phyloP scores from a whole-genome alignment of 2,113 vertebrate genomes.

The Istiophorus platypterus region DNA sequence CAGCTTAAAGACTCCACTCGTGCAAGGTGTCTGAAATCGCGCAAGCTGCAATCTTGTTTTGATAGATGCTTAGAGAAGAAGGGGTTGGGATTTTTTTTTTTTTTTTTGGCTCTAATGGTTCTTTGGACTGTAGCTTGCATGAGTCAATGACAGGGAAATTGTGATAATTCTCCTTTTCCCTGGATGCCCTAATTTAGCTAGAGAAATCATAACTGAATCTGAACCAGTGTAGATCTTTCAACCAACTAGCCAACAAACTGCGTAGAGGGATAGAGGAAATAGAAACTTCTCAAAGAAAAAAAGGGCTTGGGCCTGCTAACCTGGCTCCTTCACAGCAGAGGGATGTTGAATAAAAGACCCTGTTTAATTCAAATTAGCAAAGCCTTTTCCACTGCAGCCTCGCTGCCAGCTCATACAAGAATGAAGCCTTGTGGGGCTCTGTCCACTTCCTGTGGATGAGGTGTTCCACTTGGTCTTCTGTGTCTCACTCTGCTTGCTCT shows the following conservation, averaged over 20 bases:
- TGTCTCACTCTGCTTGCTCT: slow-evolving; percentile 3
- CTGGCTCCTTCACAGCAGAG: slow-evolving; percentile 53
- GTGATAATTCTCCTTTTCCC: slow-evolving; percentile 41
- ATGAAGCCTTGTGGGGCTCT: slow-evolving; percentile 65
- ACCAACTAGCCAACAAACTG: slow-evolving; percentile 13
- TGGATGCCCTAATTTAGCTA: slow-evolving; percentile 5
- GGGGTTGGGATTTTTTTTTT: too few species aligned
- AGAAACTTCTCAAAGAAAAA: slow-evolving; percentile 30
- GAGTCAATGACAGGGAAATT: slow-evolving; percentile 19
- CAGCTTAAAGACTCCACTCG: slow-evolving; percentile 67
- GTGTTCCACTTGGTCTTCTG: slow-evolving; percentile 52
- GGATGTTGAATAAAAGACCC: slow-evolving; percentile 67
- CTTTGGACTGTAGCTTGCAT: neutral
- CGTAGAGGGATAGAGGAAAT: slow-evolving; percentile 32
- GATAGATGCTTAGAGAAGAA: slow-evolving; percentile 48
- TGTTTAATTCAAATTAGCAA: slow-evolving; percentile 71
- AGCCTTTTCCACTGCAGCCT: slow-evolving; percentile 59
- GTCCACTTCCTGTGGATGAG: slow-evolving; percentile 61
- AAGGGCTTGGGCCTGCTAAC: slow-evolving; percentile 38
- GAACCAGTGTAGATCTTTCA: slow-evolving; percentile 28
- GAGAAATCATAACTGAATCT: slow-evolving; percentile 16
- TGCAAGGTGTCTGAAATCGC: slow-evolving; percentile 73
- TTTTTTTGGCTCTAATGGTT: slow-evolving; percentile 35
- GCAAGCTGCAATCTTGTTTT: slow-evolving; percentile 52
- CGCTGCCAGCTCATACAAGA: slow-evolving; percentile 64